Evolutionary conservation across 2,113 vertebrate genomes (phyloP), one percentile per base, ranked within the genome.

Genomic region (Lampris megalopsis): DNA sequence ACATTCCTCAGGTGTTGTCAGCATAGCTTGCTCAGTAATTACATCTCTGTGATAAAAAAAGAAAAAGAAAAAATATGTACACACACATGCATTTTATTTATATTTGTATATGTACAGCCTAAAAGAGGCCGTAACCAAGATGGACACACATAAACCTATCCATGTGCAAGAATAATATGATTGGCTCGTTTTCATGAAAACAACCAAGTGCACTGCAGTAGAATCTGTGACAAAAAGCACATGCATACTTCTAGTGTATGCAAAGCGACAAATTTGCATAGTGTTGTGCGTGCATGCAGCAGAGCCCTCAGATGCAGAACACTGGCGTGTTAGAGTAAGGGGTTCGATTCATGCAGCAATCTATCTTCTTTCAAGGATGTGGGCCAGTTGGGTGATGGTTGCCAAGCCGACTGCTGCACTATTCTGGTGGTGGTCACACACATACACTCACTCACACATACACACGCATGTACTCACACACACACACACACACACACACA

Each of bases 1-100:
- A 48, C 88, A 94, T 94, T 95, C 92, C 91, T 93, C 90, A 91
- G 91, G 91, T 94, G 90, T 93, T 94, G 89, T 91, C 91, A 92
- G 88, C 81, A 88, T 85, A 79, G 87, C 83, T 64, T 50, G 75
- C 81, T 77, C 68, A 67, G 85, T 88, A 91, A 90, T 92, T 90
- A 92, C 80, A 84, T 85, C 76, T 86, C 68, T 85, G 83, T 80
- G 77, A 82, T 24, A 91, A 89, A 86, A 81, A 84, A 58, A 63
- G 73, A 80, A 67, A 75, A 59, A 71, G 54, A 8, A 63, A 41
- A 24, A 24, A 24, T 24, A 24, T 24, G 24, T 68, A 66, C 49
- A 63, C 65, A 41, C 5, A 58, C 9, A 45, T 61, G 57, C 45
- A 24, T 3, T 9, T 24, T 24, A 24, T 24, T 24, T 24, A 24